Conservation (phyloP, 2,113 vertebrate genomes). For the Aramus guarauna region DNA sequence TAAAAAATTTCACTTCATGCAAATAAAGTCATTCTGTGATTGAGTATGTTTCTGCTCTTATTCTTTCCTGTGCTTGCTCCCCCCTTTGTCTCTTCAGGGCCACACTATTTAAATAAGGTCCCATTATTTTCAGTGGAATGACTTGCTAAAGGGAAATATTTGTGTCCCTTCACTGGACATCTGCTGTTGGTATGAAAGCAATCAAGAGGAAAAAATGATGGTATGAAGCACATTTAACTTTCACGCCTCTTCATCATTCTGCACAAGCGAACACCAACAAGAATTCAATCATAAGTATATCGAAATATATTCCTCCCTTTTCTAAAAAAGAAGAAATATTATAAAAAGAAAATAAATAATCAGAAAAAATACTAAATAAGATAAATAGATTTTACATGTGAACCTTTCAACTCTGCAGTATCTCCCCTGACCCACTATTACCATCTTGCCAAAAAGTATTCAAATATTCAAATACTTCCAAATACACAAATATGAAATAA, state of each 20-base stretch:
- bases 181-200: constrained; percentile 67
- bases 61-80: not conserved
- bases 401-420: not conserved
- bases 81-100: constrained; percentile 22
- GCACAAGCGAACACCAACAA: constrained; percentile 39
- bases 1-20: constrained; percentile 30
- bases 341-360: not conserved
- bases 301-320: not conserved
- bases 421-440: not conserved
- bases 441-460: not conserved
- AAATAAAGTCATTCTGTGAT: constrained; percentile 37
- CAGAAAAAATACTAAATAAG: not conserved
- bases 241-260: constrained; percentile 62
- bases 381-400: not conserved
- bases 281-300: constrained; percentile 18
- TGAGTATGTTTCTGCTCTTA: constrained; percentile 54
- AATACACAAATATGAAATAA: not conserved
- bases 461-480: not conserved
- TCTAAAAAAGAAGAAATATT: not conserved
- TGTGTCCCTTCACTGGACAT: constrained; percentile 68
- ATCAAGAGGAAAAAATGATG: constrained; percentile 59
- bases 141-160: constrained; percentile 71
- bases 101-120: constrained; percentile 52
- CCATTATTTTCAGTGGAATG: constrained; percentile 72
- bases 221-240: constrained; percentile 66